Evolutionary conservation across 1,140 invertebrate genomes (phyloP), one percentile per base, ranked within the genome.

Genomic region (Bursaphelenchus mucronatus): DNA sequence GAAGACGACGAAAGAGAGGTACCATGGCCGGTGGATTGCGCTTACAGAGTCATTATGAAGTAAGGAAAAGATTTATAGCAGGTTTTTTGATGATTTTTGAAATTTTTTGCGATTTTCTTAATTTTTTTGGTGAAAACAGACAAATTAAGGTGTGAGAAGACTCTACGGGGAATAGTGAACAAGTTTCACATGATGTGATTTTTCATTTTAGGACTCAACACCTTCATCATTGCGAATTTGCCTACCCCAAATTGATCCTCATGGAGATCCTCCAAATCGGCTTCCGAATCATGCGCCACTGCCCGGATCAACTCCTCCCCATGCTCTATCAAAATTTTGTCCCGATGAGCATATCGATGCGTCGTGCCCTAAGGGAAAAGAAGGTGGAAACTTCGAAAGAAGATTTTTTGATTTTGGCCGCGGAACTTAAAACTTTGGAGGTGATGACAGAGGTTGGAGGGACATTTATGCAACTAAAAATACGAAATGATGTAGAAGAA

Each of bases 261-360:
- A 39, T 19, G 11, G 13, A 59, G 13, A n/a, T 59, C 11, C 41
- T 59, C n/a, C 45, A 44, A n/a, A 44, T 3, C 10, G 57, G 19
- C 13, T 50, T 59, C 11, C 57, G 57, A 30, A 44, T 59, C 40
- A 50, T 59, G 13, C 57, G 57, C 57, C 19, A 43, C 4, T 59
- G 41, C 40, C 40, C 41, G 13, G 57, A 59, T 9, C 57, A 59
- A 44, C 57, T 59, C 21, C 40, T 59, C n/a, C 57, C 57, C 19
- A 59, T 59, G 57, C 41, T 59, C 11, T 9, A 59, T 50, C 57
- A 59, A 44, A 59, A 59, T 7, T 59, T 39, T 39, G 19, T 59
- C n/a, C 57, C 57, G 9, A 59, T 59, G 57, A 15, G 13, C 11
- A 59, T 59, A 30, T 59, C 57, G 2, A 59, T 59, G 19, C 57